Evolutionary conservation across 2,888 invertebrate genomes (phyloP).

Genomic region (Petrophora chlorosata): DNA sequence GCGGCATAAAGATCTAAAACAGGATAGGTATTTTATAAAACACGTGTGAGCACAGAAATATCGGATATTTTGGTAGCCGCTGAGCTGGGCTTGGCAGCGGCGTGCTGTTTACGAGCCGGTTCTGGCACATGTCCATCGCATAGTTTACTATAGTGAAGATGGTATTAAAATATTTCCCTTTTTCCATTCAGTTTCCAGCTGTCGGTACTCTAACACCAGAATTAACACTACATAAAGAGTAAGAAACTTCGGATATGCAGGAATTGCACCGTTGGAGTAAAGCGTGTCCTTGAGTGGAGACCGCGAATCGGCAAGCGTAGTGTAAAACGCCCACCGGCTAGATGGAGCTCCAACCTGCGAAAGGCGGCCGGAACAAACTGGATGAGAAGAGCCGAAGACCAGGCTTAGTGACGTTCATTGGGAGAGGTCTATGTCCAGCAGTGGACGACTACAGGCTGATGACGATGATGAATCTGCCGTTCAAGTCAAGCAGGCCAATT

Average conservation of each 20-base stretch:
- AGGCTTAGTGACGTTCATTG: too few species aligned
- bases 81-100: slow-evolving; percentile 49
- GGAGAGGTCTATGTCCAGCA: too few species aligned
- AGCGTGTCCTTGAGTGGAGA: too few species aligned
- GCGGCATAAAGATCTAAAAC: slow-evolving; percentile 38
- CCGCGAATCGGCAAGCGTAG: too few species aligned
- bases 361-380: too few species aligned
- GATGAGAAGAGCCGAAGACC: too few species aligned
- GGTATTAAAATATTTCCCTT: slow-evolving; percentile 44
- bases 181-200: slow-evolving; percentile 43
- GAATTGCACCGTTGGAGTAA: too few species aligned
- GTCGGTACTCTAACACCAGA: not conserved
- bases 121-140: slow-evolving; percentile 52
- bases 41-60: slow-evolving; percentile 42
- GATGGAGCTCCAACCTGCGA: too few species aligned
- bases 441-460: too few species aligned
- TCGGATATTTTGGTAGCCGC: slow-evolving; percentile 46
- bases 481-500: too few species aligned
- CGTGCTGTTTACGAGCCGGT: slow-evolving; percentile 50
- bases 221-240: not conserved
- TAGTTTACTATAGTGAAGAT: slow-evolving; percentile 47
- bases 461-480: too few species aligned
- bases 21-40: slow-evolving; percentile 32
- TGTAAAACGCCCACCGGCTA: too few species aligned
- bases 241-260: not conserved